Conservation (phyloP, 1,140 invertebrate genomes). For the Drosophila takahashii region DNA sequence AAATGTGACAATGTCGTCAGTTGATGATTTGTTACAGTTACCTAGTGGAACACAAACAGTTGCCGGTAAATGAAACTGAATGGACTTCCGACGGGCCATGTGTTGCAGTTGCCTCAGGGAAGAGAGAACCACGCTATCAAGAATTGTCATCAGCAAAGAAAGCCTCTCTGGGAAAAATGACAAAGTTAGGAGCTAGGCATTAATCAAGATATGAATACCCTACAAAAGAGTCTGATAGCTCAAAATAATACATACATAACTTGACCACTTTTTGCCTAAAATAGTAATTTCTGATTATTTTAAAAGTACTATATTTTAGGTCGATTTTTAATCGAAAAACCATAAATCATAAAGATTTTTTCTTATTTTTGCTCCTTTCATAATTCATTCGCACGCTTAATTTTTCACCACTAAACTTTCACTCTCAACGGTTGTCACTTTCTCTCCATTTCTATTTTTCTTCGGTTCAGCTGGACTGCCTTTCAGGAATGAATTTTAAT, state of each 20-base stretch:
- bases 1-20: conserved; percentile 43
- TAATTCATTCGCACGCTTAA: neutral
- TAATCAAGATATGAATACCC: neutral
- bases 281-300: too few species aligned
- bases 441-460: neutral
- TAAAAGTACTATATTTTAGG: too few species aligned
- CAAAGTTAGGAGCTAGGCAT: too few species aligned
- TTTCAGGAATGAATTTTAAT: conserved; percentile 46
- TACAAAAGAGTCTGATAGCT: neutral
- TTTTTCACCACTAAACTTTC: neutral
- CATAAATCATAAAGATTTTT: too few species aligned
- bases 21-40: conserved; percentile 64
- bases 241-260: neutral
- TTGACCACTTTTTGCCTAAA: too few species aligned
- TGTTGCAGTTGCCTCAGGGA: conserved; percentile 19
- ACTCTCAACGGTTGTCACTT: neutral
- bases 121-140: neutral
- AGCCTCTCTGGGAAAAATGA: neutral
- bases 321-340: too few species aligned
- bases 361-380: too few species aligned
- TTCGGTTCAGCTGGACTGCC: neutral
- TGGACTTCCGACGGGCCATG: conserved; percentile 45
- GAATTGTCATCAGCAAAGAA: conserved; percentile 4
- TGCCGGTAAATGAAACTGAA: conserved; percentile 3
- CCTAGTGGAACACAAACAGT: conserved; percentile 4